Evolutionary conservation across 2,797 vertebrate species (phyloP).

Genomic region (Sebastes ruberrimus): DNA sequence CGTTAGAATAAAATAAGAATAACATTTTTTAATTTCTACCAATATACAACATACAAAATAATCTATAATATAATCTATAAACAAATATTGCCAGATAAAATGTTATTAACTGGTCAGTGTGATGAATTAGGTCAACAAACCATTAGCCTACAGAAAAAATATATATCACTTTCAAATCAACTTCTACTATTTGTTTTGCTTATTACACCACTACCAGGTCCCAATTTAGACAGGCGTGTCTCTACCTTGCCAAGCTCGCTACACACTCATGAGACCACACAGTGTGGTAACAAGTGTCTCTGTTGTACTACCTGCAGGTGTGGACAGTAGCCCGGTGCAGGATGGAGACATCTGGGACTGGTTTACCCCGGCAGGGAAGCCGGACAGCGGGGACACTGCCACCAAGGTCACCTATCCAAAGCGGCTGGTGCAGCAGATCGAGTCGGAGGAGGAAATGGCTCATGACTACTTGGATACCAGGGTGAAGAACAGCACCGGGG

Average conservation of each 20-base stretch:
- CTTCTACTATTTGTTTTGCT: neutral
- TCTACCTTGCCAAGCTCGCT: neutral
- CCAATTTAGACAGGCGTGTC: neutral
- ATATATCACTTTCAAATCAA: neutral
- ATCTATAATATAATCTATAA: too few relatives aligned
- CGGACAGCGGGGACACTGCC: slow-evolving; percentile 54
- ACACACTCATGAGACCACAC: neutral
- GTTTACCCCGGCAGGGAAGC: slow-evolving; percentile 65
- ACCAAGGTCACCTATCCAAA: slow-evolving; percentile 88
- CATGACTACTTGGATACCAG: slow-evolving; percentile 88
- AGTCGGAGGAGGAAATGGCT: slow-evolving; percentile 85
- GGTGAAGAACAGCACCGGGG: slow-evolving; percentile 81
- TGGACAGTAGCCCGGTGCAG: slow-evolving; percentile 67
- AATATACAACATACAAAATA: too few relatives aligned
- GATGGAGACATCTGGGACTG: slow-evolving; percentile 77
- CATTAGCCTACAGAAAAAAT: neutral
- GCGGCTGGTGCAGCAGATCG: slow-evolving; percentile 85
- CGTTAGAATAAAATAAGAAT: too few relatives aligned
- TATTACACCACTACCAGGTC: neutral
- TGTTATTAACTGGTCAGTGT: neutral
- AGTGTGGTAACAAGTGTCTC: neutral
- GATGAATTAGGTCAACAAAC: slow-evolving; percentile 50
- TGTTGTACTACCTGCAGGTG: slow-evolving; percentile 62
- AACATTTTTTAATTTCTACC: too few relatives aligned
- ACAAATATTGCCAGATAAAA: neutral